Conservation (phyloP, 92 coral and sea anemone species). For the Virgularia gustaviana region DNA sequence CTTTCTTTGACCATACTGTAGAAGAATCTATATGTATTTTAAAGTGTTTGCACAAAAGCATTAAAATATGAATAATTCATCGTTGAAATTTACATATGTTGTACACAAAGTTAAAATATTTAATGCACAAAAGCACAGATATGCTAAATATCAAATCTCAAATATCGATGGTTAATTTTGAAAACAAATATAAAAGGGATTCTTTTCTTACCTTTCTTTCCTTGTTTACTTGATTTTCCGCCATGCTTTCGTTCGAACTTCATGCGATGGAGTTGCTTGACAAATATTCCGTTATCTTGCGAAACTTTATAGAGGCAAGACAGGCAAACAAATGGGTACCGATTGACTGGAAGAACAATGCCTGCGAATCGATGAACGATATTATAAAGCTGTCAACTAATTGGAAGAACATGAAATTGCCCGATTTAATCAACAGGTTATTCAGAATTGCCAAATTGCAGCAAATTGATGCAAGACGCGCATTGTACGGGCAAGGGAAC, state of each 20-base stretch:
- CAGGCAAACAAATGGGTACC: not conserved
- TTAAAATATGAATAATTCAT: slow-evolving; percentile 9
- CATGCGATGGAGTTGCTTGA: no score
- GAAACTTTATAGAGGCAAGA: no score
- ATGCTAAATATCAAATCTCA: not conserved
- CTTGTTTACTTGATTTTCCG: slow-evolving; percentile 1
- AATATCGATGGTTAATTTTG: not conserved
- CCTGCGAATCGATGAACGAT: slow-evolving; percentile 7
- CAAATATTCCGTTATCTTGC: no score
- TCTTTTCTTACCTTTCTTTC: slow-evolving; percentile 8
- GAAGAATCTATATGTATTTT: not conserved
- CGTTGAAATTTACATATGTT: not conserved
- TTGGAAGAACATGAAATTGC: slow-evolving; percentile 5
- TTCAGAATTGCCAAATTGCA: not conserved
- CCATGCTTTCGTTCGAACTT: no score
- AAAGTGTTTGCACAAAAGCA: not conserved
- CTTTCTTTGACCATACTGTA: slow-evolving; percentile 1
- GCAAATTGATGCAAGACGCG: not conserved
- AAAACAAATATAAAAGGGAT: not conserved
- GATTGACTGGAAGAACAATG: slow-evolving; percentile 13
- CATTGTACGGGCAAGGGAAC: not conserved
- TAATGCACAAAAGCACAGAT: not conserved
- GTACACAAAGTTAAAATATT: no score
- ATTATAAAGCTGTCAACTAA: not conserved
- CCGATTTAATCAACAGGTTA: not conserved